Evolutionary conservation across 2,797 vertebrate genomes (phyloP).

Genomic region (Merluccius polli): DNA sequence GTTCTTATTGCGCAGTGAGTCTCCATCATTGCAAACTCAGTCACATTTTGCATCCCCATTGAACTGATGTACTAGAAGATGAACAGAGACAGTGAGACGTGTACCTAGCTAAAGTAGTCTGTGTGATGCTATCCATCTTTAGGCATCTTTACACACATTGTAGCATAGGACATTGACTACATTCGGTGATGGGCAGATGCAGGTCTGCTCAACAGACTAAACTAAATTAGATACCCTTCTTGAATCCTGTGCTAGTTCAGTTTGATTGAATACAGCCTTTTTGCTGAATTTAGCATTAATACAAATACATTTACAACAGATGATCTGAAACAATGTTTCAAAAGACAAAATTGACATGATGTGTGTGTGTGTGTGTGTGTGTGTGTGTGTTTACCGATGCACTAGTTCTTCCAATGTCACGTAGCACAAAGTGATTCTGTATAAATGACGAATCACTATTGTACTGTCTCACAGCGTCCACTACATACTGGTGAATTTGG

Average conservation of each 20-base stretch:
- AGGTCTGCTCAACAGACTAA: neutral
- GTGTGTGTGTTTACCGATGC: slow-evolving; percentile 12
- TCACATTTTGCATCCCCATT: fast-evolving
- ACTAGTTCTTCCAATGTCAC: slow-evolving; percentile 22
- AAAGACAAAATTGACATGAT: neutral
- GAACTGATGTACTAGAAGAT: neutral
- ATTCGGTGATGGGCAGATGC: neutral
- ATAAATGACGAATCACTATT: no score
- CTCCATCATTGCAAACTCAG: slow-evolving; percentile 32
- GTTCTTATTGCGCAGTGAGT: neutral
- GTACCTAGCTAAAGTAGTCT: neutral
- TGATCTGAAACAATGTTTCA: neutral
- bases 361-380: neutral
- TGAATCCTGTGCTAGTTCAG: neutral
- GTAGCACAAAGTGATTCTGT: slow-evolving; percentile 16
- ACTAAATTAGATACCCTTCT: no score
- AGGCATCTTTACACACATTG: no score
- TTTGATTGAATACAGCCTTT: neutral
- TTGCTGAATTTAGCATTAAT: neutral
- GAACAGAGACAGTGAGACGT: neutral
- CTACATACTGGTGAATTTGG: neutral
- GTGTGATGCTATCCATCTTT: neutral
- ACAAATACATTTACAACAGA: neutral
- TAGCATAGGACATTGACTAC: no score
- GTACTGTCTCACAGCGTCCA: neutral